Percentiles rank a stretch among this genome's conserved stretches.
Evolutionary conservation across 2,113 vertebrate species (phyloP).

Genomic region (Helogale parvula): DNA sequence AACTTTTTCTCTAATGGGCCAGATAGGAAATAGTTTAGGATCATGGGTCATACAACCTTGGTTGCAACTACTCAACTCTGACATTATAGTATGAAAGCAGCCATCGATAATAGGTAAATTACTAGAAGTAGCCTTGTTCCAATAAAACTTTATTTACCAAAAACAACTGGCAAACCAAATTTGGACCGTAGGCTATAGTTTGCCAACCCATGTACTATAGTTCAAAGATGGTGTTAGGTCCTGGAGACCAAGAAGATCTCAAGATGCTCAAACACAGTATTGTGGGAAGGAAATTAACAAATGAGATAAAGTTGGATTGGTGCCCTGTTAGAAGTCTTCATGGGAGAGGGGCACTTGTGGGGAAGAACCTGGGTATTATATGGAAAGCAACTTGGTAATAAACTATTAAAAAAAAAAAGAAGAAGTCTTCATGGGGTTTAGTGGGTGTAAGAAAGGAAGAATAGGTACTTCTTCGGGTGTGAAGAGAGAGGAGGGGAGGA

Average conservation of each 20-base stretch:
- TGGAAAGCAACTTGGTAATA: no score
- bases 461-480: not conserved
- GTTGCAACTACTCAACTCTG: not conserved
- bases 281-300: not conserved
- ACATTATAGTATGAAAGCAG: not conserved
- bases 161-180: not conserved
- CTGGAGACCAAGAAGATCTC: not conserved
- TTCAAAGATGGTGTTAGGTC: not conserved
- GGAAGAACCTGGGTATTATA: no score
- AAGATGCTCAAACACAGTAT: not conserved
- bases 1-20: not conserved
- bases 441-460: not conserved
- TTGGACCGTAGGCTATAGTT: not conserved
- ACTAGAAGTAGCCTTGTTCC: not conserved
- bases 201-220: not conserved
- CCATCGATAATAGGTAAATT: not conserved
- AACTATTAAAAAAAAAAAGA: no score
- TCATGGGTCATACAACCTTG: not conserved
- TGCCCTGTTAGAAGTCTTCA: not conserved
- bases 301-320: not conserved
- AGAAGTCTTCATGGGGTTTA: not conserved
- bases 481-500: not conserved
- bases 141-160: conserved; percentile 23
- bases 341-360: no score
- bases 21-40: not conserved